Evolutionary conservation across 2,113 vertebrate species (phyloP).

Genomic region (Sylvilagus bachmani): DNA sequence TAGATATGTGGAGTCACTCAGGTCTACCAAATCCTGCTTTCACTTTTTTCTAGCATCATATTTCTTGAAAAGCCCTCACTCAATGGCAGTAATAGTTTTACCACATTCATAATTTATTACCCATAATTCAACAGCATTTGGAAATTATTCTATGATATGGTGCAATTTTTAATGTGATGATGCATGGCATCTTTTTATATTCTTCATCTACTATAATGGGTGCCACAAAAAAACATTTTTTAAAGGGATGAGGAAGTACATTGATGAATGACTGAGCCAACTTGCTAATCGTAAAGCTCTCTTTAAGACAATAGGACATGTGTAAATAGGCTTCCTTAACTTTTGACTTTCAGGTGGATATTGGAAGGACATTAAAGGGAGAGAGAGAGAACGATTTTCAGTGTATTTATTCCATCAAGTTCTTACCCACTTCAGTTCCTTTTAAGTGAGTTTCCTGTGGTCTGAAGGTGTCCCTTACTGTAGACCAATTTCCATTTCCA

Average conservation of each 20-base stretch:
- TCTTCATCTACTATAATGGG: not conserved
- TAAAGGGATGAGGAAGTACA: not conserved
- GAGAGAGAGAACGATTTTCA: accelerated
- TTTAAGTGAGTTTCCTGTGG: not conserved
- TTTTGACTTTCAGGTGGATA: not conserved
- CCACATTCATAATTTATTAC: not conserved
- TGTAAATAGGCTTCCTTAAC: not conserved
- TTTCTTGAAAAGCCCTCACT: not conserved
- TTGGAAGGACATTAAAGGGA: not conserved
- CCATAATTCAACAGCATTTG: not conserved
- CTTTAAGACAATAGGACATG: not conserved
- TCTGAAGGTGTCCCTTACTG: not conserved
- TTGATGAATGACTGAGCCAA: not conserved
- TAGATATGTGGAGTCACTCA: not conserved
- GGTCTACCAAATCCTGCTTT: not conserved
- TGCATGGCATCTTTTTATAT: not conserved
- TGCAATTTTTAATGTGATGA: not conserved
- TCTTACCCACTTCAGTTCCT: not conserved
- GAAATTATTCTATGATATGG: not conserved
- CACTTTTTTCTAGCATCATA: not conserved
- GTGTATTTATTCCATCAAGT: not conserved
- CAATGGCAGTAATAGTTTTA: not conserved
- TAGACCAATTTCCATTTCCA: not conserved
- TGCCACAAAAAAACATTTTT: not conserved
- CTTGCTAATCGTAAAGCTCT: not conserved